phyloP scores from a whole-genome alignment of 2,113 vertebrate species.

The Arothron firmamentum region DNA sequence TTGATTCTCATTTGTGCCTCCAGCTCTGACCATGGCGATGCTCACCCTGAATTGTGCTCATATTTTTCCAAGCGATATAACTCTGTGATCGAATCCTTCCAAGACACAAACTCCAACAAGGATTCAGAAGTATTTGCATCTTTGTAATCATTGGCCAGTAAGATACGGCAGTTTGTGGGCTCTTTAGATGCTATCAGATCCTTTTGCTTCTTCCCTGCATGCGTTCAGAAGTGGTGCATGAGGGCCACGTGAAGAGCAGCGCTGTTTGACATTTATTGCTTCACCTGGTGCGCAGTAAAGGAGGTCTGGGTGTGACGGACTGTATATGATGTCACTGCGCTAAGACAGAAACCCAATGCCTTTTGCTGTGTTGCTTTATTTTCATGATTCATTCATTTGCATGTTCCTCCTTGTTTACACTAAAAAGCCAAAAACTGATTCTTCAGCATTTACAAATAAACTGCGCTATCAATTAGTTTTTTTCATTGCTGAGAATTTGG shows the following conservation, averaged over 20 bases:
- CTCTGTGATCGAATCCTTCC: conserved; percentile 39
- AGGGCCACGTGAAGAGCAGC: conserved; percentile 50
- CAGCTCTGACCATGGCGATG: conserved; percentile 56
- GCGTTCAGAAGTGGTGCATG: conserved; percentile 56
- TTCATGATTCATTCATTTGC: too few relatives aligned
- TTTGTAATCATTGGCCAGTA: conserved; percentile 26
- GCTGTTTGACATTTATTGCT: conserved; percentile 76
- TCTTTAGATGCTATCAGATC: conserved; percentile 45
- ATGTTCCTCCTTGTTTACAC: too few relatives aligned
- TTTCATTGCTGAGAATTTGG: too few relatives aligned
- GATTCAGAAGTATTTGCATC: conserved; percentile 26
- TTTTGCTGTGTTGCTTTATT: too few relatives aligned
- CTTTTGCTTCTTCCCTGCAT: conserved; percentile 65
- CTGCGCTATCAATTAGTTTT: too few relatives aligned
- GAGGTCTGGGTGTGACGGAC: conserved; percentile 26
- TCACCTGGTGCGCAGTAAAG: conserved; percentile 54
- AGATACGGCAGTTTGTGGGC: conserved; percentile 48
- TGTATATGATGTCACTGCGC: too few relatives aligned
- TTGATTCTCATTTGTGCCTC: conserved; percentile 71
- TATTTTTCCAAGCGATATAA: conserved; percentile 43
- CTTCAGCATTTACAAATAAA: too few relatives aligned
- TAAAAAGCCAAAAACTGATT: too few relatives aligned
- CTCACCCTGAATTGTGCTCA: conserved; percentile 53
- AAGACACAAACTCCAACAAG: conserved; percentile 28
- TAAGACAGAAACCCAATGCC: too few relatives aligned